Conservation (phyloP, 1,140 invertebrate species). For the Calliopsis andreniformis region DNA sequence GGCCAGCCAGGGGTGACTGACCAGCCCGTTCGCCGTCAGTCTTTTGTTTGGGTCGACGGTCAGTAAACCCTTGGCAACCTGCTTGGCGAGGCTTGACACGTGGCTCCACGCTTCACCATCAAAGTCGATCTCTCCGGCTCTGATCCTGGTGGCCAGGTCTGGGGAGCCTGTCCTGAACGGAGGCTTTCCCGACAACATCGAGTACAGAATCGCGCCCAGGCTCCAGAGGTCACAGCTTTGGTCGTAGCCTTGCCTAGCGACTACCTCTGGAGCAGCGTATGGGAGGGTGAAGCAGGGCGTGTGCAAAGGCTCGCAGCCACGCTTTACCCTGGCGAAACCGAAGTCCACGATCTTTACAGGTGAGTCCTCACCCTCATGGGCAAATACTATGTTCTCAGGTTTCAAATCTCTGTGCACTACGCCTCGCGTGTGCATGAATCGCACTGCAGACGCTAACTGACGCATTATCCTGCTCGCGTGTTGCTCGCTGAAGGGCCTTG, state of each 20-base stretch:
- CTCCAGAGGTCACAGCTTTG: constrained; percentile 97
- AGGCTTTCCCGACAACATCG: constrained; percentile 92
- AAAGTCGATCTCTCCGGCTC: constrained; percentile 89
- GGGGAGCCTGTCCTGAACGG: constrained; percentile 88
- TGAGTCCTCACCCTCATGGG: constrained; percentile 83
- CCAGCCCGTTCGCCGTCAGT: constrained; percentile 86
- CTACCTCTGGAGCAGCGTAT: constrained; percentile 96
- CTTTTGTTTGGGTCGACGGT: constrained; percentile 90
- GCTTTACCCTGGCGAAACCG: constrained; percentile 91
- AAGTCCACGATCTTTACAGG: constrained; percentile 94
- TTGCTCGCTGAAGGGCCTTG: constrained; percentile 86
- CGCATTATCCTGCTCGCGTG: constrained; percentile 87
- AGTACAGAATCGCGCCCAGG: constrained; percentile 94
- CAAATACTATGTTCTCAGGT: constrained; percentile 93
- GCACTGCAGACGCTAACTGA: constrained; percentile 90
- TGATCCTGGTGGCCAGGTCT: constrained; percentile 91
- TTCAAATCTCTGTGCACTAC: constrained; percentile 95
- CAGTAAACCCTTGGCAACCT: constrained; percentile 89
- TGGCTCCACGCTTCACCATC: constrained; percentile 86
- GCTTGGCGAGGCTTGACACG: constrained; percentile 89
- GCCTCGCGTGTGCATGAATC: constrained; percentile 90
- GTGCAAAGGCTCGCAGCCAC: constrained; percentile 85
- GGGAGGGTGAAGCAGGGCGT: constrained; percentile 94
- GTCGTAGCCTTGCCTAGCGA: constrained; percentile 88
- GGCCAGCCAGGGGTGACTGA: constrained; percentile 86